Conservation (phyloP, 2,797 vertebrate genomes). For the Catharus ustulatus region DNA sequence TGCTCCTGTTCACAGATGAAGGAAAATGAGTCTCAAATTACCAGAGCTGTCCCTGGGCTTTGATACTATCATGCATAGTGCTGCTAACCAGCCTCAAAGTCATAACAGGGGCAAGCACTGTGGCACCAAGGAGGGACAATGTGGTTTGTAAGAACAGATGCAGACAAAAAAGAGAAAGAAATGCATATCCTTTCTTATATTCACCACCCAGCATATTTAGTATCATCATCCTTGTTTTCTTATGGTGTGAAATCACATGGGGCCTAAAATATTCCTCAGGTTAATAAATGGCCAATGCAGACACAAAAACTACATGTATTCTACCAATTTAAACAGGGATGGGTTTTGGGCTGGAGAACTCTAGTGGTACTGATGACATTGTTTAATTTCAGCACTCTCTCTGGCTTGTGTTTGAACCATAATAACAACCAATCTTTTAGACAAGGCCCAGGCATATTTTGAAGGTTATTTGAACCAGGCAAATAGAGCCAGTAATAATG, state of each 20-base stretch:
- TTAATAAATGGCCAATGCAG: background rate
- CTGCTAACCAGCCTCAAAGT: conserved; percentile 46
- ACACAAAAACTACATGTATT: background rate
- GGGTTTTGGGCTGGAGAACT: background rate
- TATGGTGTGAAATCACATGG: background rate
- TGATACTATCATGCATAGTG: conserved; percentile 25
- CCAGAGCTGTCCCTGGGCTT: conserved; percentile 13
- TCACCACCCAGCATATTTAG: background rate
- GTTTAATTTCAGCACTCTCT: background rate
- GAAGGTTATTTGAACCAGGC: background rate
- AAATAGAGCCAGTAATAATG: background rate
- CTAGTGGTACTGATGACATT: fast-evolving
- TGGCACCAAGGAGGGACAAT: conserved; percentile 28
- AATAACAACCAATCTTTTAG: background rate
- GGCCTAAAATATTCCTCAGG: background rate
- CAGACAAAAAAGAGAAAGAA: background rate
- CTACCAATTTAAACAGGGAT: background rate
- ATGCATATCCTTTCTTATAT: background rate
- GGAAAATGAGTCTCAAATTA: conserved; percentile 23
- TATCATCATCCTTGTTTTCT: background rate
- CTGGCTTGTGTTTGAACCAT: background rate
- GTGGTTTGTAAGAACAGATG: background rate
- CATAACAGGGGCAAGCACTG: conserved; percentile 34
- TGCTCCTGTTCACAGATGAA: background rate
- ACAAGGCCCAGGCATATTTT: background rate